Conservation (phyloP, 2,113 vertebrate genomes). For the Galbula dea region DNA sequence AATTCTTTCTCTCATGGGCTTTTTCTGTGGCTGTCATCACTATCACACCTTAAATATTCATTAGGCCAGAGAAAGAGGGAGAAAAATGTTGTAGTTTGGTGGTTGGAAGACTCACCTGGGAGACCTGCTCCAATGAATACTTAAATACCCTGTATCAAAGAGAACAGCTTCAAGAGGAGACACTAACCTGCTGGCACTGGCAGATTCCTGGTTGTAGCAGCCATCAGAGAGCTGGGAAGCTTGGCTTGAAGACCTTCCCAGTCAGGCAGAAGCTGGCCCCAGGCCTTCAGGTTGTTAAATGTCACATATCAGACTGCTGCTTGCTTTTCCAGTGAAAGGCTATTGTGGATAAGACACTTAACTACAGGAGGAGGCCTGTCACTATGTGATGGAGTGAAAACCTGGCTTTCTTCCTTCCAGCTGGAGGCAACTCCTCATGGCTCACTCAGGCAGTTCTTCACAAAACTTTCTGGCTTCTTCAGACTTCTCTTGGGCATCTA, state of each 20-base stretch:
- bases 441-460: background rate
- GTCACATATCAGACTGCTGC: background rate
- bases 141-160: background rate
- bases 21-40: constrained; percentile 6
- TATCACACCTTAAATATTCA: constrained; percentile 46
- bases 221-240: background rate
- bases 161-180: background rate
- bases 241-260: background rate
- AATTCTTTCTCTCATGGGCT: constrained; percentile 35
- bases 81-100: background rate
- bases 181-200: background rate
- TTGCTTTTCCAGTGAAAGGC: background rate
- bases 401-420: background rate
- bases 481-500: background rate
- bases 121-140: background rate
- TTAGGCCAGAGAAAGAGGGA: background rate
- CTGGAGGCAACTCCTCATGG: background rate
- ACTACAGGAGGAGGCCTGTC: background rate
- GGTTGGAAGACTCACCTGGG: constrained; percentile 25
- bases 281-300: background rate
- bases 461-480: background rate
- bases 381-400: background rate
- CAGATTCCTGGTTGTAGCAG: background rate
- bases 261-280: background rate
- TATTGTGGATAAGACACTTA: background rate